Conservation (phyloP, 2,113 vertebrate genomes). For the Cebidichthys violaceus region DNA sequence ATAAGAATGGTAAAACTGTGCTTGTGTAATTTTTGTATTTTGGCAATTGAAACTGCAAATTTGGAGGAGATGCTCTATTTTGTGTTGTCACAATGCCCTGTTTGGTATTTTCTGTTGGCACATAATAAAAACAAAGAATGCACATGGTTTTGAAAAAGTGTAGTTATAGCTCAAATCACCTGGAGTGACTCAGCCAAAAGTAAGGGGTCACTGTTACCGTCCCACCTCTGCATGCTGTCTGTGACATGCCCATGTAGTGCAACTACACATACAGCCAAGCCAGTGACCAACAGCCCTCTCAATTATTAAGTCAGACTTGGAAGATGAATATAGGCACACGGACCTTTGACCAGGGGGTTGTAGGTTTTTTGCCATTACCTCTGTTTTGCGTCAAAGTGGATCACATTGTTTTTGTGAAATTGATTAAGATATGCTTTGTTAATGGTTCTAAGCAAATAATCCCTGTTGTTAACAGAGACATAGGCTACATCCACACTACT, state of each 20-base stretch:
- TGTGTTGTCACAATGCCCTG: not conserved
- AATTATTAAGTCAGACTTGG: constrained; percentile 4
- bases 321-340: not conserved
- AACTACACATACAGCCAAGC: not conserved
- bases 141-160: not conserved
- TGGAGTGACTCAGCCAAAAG: not conserved
- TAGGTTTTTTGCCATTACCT: not conserved
- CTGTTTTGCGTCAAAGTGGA: constrained; percentile 15
- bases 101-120: not conserved
- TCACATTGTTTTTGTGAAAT: constrained; percentile 37
- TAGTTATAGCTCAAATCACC: not conserved
- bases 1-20: not conserved
- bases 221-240: not conserved
- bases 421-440: constrained; percentile 29
- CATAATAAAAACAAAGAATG: not conserved
- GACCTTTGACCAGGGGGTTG: not conserved
- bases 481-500: not conserved
- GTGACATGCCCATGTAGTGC: not conserved
- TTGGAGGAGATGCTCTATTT: not conserved
- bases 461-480: constrained; percentile 22
- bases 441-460: constrained; percentile 20
- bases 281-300: not conserved
- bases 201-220: not conserved
- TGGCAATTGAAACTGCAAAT: not conserved
- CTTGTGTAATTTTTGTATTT: not conserved